Percentiles rank a stretch among this genome's conserved stretches.
Evolutionary conservation across 37 sponge, comb jelly and placozoan genomes (phyloP).

Genomic region (Eunapius fragilis): DNA sequence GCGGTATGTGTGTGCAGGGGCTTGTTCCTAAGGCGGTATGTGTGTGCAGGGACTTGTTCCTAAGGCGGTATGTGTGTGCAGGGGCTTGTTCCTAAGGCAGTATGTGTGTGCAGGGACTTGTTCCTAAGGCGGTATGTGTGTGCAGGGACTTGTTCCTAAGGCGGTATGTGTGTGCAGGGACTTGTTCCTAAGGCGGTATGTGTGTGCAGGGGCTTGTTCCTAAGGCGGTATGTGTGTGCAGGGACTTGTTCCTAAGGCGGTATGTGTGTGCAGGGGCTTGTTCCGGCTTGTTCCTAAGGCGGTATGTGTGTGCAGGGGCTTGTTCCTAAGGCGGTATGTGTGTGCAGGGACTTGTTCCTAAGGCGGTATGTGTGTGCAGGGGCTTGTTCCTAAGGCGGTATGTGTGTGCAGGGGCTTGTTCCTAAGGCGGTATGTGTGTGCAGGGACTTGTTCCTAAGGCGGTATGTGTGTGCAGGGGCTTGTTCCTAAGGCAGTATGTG

Average conservation of each 20-base stretch:
- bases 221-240: too few species aligned
- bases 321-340: slow-evolving; percentile 27
- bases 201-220: background rate
- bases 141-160: too few species aligned
- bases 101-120: slow-evolving; percentile 13
- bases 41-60: slow-evolving; percentile 26
- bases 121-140: slow-evolving; percentile 29
- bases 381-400: slow-evolving; percentile 29
- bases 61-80: slow-evolving; percentile 7
- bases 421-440: too few species aligned
- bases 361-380: too few species aligned
- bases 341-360: too few species aligned
- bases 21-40: too few species aligned
- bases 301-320: slow-evolving; percentile 14
- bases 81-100: too few species aligned
- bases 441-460: slow-evolving; percentile 24
- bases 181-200: slow-evolving; percentile 30
- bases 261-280: background rate
- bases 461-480: background rate
- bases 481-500: too few species aligned
- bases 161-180: slow-evolving; percentile 13
- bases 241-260: slow-evolving; percentile 24
- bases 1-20: slow-evolving; percentile 2
- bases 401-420: background rate
- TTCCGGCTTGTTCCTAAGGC: slow-evolving; percentile 29